Conservation (phyloP, 2,113 vertebrate species). For the Leptobrachium leishanense region DNA sequence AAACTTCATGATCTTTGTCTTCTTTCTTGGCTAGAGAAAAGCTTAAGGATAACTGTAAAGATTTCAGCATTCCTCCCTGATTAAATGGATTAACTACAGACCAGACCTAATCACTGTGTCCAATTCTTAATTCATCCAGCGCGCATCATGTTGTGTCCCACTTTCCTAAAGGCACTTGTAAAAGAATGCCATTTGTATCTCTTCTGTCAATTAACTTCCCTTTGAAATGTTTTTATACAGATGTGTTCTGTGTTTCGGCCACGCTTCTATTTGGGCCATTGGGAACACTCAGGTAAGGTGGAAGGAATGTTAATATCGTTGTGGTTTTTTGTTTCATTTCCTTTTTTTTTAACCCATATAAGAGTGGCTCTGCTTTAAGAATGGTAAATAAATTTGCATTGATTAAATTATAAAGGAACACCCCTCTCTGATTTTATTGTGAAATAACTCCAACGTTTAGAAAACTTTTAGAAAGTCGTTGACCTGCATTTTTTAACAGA, state of each 20-base stretch:
- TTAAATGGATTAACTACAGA: constrained; percentile 39
- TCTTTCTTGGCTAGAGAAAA: constrained; percentile 21
- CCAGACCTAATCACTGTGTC: constrained; percentile 42
- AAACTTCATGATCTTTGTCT: constrained; percentile 15
- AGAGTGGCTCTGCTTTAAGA: no score
- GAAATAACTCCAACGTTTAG: not conserved
- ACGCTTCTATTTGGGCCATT: constrained; percentile 22
- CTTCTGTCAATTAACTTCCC: constrained; percentile 41
- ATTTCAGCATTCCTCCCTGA: constrained; percentile 31
- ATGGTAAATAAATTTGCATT: no score
- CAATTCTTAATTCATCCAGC: constrained; percentile 39
- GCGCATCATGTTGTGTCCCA: constrained; percentile 38
- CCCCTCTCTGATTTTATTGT: not conserved
- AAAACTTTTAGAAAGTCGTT: no score
- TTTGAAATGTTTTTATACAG: constrained; percentile 41
- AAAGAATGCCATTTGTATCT: constrained; percentile 43
- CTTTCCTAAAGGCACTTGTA: constrained; percentile 41
- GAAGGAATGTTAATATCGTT: constrained; percentile 35
- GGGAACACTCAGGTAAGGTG: not conserved
- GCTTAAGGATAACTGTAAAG: constrained; percentile 23
- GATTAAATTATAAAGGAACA: no score
- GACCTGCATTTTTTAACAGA: no score
- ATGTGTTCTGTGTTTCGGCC: constrained; percentile 33
- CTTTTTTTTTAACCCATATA: not conserved
- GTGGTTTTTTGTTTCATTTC: not conserved